These are phyloP conservation scores for Thripadectes ignobilis DNA, from an alignment of 2,797 vertebrate genomes.

Conservation along the genomic window DNA sequence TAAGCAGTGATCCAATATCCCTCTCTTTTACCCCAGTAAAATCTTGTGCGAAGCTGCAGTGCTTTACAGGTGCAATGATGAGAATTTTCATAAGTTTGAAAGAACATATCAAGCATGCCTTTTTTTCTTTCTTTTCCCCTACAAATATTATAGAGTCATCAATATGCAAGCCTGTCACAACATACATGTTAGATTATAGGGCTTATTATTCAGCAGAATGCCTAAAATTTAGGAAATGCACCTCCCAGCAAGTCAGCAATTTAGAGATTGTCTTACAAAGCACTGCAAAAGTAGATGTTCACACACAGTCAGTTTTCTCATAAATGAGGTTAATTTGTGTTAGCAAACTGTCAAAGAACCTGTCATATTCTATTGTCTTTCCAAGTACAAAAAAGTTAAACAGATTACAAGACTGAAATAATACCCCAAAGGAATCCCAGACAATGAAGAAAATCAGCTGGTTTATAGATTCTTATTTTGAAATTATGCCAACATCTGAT, in stretches of 20 bases:
- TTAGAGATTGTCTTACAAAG: background rate
- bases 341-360: slow-evolving; percentile 65
- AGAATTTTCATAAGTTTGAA: background rate
- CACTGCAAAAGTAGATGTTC: slow-evolving; percentile 1
- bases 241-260: background rate
- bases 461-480: background rate
- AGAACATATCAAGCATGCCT: background rate
- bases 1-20: background rate
- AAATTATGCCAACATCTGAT: slow-evolving; percentile 4
- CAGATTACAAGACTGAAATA: slow-evolving; percentile 41
- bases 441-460: slow-evolving; percentile 1
- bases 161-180: background rate
- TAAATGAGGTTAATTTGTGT: slow-evolving; percentile 70
- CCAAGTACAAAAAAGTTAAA: slow-evolving; percentile 39
- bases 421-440: slow-evolving; percentile 44
- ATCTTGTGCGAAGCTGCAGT: background rate
- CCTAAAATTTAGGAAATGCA: background rate
- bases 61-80: background rate
- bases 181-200: background rate
- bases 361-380: slow-evolving; percentile 69
- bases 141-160: background rate
- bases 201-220: background rate
- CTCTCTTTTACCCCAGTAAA: background rate
- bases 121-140: background rate
- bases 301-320: slow-evolving; percentile 18